A percentile compares a stretch with the other conserved stretches of the same genome.
These are phyloP conservation scores for Dermatemys mawii DNA, from an alignment of 2,113 vertebrate genomes.

Conservation along the genomic window DNA sequence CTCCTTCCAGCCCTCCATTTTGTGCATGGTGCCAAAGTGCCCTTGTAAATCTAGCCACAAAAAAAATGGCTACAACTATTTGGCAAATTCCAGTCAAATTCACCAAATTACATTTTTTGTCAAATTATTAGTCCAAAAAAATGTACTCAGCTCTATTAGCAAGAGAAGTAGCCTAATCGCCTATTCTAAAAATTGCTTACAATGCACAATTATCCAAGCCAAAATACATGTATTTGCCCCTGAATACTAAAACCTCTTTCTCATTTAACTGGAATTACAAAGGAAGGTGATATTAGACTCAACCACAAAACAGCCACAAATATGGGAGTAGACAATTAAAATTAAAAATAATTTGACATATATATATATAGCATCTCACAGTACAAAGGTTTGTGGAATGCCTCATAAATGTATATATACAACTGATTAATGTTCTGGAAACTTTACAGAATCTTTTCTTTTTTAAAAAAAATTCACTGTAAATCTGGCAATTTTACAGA, in stretches of 20 bases:
- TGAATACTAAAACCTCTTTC: background rate
- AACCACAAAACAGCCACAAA: background rate
- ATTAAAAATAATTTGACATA: background rate
- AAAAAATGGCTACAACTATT: background rate
- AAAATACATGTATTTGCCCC: background rate
- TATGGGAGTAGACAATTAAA: background rate
- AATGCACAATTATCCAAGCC: background rate
- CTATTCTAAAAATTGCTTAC: background rate
- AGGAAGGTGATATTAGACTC: background rate
- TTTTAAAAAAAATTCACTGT: background rate
- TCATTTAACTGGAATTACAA: background rate
- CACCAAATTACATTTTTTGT: too few relatives aligned
- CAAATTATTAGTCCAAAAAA: background rate
- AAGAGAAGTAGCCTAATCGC: background rate
- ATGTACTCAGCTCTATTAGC: background rate
- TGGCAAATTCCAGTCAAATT: background rate
- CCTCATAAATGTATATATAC: background rate
- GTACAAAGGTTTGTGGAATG: background rate
- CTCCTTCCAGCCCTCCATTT: background rate
- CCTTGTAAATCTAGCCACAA: background rate
- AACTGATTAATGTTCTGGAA: background rate
- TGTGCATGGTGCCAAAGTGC: background rate
- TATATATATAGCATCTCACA: background rate
- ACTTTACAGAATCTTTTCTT: background rate
- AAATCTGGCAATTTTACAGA: background rate